phyloP scores from a whole-genome alignment of 2,113 vertebrate genomes.

The Lota lota region DNA sequence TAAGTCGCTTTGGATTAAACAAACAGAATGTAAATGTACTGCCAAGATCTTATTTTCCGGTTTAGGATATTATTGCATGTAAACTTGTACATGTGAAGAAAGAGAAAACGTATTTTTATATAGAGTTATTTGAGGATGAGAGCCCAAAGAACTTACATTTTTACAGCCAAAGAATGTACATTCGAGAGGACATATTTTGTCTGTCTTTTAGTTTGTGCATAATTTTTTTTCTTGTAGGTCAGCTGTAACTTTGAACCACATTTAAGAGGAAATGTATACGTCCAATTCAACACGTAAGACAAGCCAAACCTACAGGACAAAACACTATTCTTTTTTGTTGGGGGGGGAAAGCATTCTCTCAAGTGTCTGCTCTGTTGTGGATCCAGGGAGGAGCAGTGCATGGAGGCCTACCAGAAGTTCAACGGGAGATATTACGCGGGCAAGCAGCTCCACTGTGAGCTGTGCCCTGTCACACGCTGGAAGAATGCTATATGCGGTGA shows the following conservation, averaged over 20 bases:
- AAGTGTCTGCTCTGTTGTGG: conserved; percentile 6
- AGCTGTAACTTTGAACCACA: conserved; percentile 97
- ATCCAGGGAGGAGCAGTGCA: conserved; percentile 89
- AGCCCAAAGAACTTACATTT: too few relatives aligned
- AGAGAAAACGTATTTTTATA: too few relatives aligned
- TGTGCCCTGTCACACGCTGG: conserved; percentile 95
- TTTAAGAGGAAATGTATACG: conserved; percentile 93
- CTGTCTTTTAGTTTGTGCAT: not conserved
- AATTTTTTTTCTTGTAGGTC: conserved; percentile 72
- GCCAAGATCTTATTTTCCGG: too few relatives aligned
- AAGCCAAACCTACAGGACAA: not conserved
- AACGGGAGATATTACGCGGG: conserved; percentile 96
- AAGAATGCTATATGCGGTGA: conserved; percentile 97
- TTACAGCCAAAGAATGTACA: too few relatives aligned
- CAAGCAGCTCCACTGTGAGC: conserved; percentile 93
- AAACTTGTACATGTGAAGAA: too few relatives aligned
- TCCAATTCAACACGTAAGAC: conserved; percentile 94
- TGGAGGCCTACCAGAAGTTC: conserved; percentile 85
- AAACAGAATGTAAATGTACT: too few relatives aligned
- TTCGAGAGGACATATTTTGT: too few relatives aligned
- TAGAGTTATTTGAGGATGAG: too few relatives aligned
- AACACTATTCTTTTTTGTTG: not conserved
- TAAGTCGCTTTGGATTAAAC: too few relatives aligned
- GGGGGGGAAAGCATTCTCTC: too few relatives aligned
- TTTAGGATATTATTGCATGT: too few relatives aligned